Base-by-base conservation (phyloP, 2,888 invertebrate genomes). In the Gastracanthus pulcherrimus region DNA sequence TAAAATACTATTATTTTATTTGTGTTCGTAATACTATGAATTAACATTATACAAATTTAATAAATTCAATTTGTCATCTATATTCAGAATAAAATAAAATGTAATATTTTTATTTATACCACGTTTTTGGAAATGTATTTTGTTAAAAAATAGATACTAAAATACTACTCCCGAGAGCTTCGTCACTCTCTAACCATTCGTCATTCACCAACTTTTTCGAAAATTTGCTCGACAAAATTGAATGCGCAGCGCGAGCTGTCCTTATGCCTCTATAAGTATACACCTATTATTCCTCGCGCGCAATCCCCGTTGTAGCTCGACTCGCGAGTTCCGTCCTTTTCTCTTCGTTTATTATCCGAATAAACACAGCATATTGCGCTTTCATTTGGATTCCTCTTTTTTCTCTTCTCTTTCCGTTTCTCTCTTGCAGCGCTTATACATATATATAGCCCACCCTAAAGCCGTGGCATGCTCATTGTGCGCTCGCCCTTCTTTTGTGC, bases 311-410 rank as follows among this genome's bases (percentile, higher is more conserved):
- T 55, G 64, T 66, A 26, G 13, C 36, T 19, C 51, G 34, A 7
- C n/a, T 58, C 51, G 23, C 36, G 23, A 26, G 58, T 69, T 69
- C 69, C 60, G 51, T 58, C 26, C 23, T 29, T 45, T 67, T 69
- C 45, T 60, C 45, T 36, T 36, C 76, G 41, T 75, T 78, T 75
- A 82, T 78, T 78, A 75, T 78, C 69, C 78, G 82, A 64, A 78
- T 82, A 78, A 82, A 78, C 75, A 82, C 72, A 62, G 64, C 74
- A 70, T 77, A 74, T 75, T 78, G 81, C 78, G 70, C 75, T 78
- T 72, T 58, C 69, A 31, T 74, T 70, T 45, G 58, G 13, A 29
- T 45, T 67, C 19, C 41, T 70, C 55, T 72, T 29, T 31, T 67
- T 66, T 51, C 31, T 62, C 5, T 26, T 58, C 31, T 16, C 34